Evolutionary conservation across 2,888 invertebrate genomes (phyloP).

Genomic region (Tetragonisca angustula): DNA sequence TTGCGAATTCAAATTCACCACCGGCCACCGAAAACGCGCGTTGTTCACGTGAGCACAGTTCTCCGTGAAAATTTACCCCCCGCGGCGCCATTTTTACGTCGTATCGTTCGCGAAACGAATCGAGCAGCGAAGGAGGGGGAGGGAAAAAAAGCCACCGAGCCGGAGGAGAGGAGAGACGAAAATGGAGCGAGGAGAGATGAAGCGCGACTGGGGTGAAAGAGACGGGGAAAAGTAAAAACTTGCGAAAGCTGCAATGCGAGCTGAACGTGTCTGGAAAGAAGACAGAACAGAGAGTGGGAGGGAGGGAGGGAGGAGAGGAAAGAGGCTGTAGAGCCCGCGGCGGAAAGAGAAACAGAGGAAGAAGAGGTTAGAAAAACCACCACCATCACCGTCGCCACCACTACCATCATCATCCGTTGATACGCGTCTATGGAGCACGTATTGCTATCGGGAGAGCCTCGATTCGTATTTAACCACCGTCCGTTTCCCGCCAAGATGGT

Average conservation of each 20-base stretch:
- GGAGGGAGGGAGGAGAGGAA: no score
- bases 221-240: constrained; percentile 43
- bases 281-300: constrained; percentile 25
- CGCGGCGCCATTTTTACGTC: constrained; percentile 39
- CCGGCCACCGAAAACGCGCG: constrained; percentile 5
- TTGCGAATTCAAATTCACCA: constrained; percentile 50
- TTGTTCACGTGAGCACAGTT: constrained; percentile 6
- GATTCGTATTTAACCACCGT: constrained; percentile 44
- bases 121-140: constrained; percentile 10
- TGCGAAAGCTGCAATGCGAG: constrained; percentile 53
- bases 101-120: constrained; percentile 35
- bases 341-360: constrained; percentile 35
- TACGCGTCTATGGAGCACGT: constrained; percentile 16
- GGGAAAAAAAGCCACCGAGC: background rate
- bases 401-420: background rate
- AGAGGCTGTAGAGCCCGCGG: constrained; percentile 10
- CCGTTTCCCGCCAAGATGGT: constrained; percentile 38
- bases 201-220: background rate
- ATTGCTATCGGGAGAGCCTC: constrained; percentile 40
- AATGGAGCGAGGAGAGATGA: background rate
- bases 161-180: background rate
- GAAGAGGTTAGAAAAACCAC: constrained; percentile 43
- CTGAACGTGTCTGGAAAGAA: constrained; percentile 57
- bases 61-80: constrained; percentile 25
- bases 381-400: background rate